Evolutionary conservation across 2,113 vertebrate species (phyloP).

Genomic region (Callocephalon fimbriatum): DNA sequence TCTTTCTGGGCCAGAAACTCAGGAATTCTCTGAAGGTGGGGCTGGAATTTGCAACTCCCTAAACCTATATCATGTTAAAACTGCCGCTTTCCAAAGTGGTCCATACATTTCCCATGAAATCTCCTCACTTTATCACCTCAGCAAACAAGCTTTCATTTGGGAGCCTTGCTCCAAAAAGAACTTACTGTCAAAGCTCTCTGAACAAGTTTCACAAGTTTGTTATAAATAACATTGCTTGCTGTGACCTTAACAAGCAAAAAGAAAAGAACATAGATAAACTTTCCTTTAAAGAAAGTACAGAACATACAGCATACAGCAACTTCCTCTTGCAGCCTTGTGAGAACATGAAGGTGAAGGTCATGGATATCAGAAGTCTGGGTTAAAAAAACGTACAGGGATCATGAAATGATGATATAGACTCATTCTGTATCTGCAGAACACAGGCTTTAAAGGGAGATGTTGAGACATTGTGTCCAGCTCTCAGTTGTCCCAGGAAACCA

Average conservation of each 20-base stretch:
- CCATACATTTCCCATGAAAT: not conserved
- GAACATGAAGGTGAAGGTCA: not conserved
- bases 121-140: not conserved
- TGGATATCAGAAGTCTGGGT: not conserved
- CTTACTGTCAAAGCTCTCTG: not conserved
- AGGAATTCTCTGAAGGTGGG: not conserved
- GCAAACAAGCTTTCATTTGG: not conserved
- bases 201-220: not conserved
- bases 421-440: not conserved
- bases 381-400: not conserved
- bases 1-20: not conserved
- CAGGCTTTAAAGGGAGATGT: not conserved
- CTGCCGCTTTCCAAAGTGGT: not conserved
- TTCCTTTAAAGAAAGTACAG: not conserved
- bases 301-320: not conserved
- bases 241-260: not conserved
- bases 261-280: not conserved
- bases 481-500: not conserved
- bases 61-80: not conserved
- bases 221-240: conserved; percentile 11
- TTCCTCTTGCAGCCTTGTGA: not conserved
- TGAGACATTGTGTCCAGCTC: not conserved
- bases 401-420: not conserved
- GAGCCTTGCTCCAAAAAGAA: not conserved
- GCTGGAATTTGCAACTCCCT: not conserved